Percentiles rank a stretch among this genome's conserved stretches.
Conservation (phyloP, 2,113 vertebrate species). For the Furnarius figulus region DNA sequence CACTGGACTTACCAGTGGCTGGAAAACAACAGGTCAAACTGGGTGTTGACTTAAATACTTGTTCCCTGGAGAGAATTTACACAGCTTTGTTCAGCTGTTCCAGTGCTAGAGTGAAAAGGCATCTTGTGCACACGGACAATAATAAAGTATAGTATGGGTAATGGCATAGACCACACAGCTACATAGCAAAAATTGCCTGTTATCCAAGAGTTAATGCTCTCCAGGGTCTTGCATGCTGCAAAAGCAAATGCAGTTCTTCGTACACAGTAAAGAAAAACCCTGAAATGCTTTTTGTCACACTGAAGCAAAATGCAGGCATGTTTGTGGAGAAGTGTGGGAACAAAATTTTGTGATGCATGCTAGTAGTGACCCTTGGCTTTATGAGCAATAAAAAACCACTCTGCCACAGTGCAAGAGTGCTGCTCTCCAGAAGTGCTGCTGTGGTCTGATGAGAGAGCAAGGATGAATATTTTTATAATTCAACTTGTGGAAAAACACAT, state of each 20-base stretch:
- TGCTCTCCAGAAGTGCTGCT: neutral
- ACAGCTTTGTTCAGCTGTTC: neutral
- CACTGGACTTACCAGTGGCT: neutral
- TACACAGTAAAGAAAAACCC: neutral
- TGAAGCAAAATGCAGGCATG: neutral
- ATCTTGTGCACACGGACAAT: rapidly evolving
- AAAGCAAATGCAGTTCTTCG: neutral
- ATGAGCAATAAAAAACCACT: neutral
- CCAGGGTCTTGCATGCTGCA: neutral
- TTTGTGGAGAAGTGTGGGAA: neutral
- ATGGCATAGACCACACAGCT: neutral
- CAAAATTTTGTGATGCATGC: neutral
- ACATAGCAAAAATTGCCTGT: neutral
- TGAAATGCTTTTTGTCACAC: neutral
- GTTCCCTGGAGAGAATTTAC: neutral
- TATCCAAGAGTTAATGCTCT: neutral
- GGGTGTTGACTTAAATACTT: neutral
- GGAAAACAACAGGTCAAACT: neutral
- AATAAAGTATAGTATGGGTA: neutral
- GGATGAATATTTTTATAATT: neutral
- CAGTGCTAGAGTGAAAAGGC: neutral
- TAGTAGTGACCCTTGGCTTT: neutral
- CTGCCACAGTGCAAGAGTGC: neutral
- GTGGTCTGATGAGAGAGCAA: rapidly evolving
- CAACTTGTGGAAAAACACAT: rapidly evolving